Base-by-base conservation (phyloP, 2,888 invertebrate species). In the Mellilla xanthometata region DNA sequence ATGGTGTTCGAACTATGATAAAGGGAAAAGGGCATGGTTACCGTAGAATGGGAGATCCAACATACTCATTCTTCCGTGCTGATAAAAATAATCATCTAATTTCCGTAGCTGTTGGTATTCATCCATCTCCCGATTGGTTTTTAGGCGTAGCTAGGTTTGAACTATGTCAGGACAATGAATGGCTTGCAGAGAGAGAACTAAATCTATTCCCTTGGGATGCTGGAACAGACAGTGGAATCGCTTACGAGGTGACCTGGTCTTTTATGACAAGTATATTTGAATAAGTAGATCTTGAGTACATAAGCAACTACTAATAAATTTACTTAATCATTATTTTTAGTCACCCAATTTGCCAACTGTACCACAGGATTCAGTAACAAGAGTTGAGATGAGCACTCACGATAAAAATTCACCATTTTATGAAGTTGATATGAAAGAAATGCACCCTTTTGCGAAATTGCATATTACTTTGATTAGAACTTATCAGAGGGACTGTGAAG, bases 131-230 rank as follows among this genome's bases (percentile, higher is more conserved):
- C 0, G 99, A 99, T 81, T 99, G 99, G 99, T 95, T 98, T 41
- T 94, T 98, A 2, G 99, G 99, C 1, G 94, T 99, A 0, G 96
- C 94, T 29, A 94, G 95, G 1, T 88, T 98, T 39, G 96, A 99
- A 73, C 88, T 99, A 2, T 99, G 99, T 62, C 91, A 95, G 39
- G 80, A 90, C 72, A 97, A 98, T 67, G 93, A 95, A 0, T 99
- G 99, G 99, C 90, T 95, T 6, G 93, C 94, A 43, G 93, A 95
- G 49, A 86, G 95, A 58, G 93, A 93, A 36, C 90, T 99, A 15
- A 96, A 98, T 79, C 89, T 99, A 10, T 97, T 93, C 72, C 98
- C 98, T 0, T 98, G 96, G 92, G 99, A 99, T 82, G 98, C 98
- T 26, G 99, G 99, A 0, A 98, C 98, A 1, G 98, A 99, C 67